A percentile compares a stretch with the other conserved stretches of the same genome.
phyloP scores from a whole-genome alignment of 2,113 vertebrate genomes.

The Pimephales promelas region DNA sequence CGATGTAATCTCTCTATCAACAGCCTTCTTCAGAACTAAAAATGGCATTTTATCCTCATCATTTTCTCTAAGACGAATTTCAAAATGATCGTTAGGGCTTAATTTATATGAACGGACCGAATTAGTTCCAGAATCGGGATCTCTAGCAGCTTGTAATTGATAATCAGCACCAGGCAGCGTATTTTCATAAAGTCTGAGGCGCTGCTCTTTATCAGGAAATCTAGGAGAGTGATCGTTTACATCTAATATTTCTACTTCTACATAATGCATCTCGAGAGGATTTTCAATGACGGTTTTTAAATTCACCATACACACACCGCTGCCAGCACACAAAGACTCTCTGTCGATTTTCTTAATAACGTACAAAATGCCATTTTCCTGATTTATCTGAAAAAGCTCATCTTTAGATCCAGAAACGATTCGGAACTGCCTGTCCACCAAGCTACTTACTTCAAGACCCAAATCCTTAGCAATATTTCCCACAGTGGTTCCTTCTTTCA shows the following conservation, averaged over 20 bases:
- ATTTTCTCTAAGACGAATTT: constrained; percentile 32
- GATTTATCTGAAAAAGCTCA: constrained; percentile 63
- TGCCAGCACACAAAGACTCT: constrained; percentile 48
- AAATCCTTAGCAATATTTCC: constrained; percentile 63
- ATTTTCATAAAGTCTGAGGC: constrained; percentile 49
- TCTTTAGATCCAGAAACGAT: constrained; percentile 57
- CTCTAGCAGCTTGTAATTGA: constrained; percentile 44
- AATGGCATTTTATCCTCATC: constrained; percentile 47
- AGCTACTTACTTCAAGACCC: constrained; percentile 54
- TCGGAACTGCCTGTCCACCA: constrained; percentile 54
- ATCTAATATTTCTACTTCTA: constrained; percentile 54
- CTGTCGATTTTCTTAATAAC: constrained; percentile 60
- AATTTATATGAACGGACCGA: constrained; percentile 20
- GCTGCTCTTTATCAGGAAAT: constrained; percentile 46
- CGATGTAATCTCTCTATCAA: constrained; percentile 44
- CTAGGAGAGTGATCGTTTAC: constrained; percentile 55
- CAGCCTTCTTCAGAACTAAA: constrained; percentile 43
- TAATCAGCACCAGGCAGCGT: constrained; percentile 47
- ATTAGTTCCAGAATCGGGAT: constrained; percentile 42
- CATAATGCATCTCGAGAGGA: constrained; percentile 54
- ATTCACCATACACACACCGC: constrained; percentile 40
- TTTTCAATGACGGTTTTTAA: constrained; percentile 56
- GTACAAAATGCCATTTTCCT: constrained; percentile 66
- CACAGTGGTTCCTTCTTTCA: constrained; percentile 65
- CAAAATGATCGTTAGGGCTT: constrained; percentile 46